Conservation (phyloP, 2,797 vertebrate species). For the Mormyrops boulengeri region DNA sequence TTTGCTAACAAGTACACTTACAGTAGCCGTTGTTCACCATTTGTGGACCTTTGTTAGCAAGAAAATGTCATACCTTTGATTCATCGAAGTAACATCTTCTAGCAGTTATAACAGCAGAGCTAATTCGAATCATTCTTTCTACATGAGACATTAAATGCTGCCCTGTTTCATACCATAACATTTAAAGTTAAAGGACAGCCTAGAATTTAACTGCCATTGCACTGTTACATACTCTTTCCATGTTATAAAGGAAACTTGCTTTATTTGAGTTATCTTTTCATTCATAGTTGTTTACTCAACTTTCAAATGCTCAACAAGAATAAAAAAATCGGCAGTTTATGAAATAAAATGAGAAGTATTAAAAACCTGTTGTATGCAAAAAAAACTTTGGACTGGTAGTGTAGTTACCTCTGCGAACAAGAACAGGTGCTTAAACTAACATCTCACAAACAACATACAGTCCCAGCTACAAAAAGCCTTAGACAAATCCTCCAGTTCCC, state of each 20-base stretch:
- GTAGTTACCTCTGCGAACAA: neutral
- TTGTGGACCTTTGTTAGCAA: neutral
- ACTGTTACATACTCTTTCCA: neutral
- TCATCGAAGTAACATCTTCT: neutral
- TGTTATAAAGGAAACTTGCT: neutral
- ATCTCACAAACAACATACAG: neutral
- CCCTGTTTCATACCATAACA: neutral
- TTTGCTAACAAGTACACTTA: neutral
- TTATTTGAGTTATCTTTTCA: neutral
- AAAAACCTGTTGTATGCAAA: neutral
- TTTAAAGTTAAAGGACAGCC: neutral
- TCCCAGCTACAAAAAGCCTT: neutral
- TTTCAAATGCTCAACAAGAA: neutral
- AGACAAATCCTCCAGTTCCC: neutral
- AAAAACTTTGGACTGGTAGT: neutral
- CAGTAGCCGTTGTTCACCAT: neutral
- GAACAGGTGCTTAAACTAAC: neutral
- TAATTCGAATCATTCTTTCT: neutral
- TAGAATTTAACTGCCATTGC: neutral
- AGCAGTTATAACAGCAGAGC: neutral
- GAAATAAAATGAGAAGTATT: neutral
- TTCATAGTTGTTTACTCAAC: neutral
- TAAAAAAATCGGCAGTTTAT: neutral
- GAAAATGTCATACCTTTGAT: neutral
- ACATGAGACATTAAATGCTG: neutral